A percentile compares a stretch with the other conserved stretches of the same genome.
These are phyloP conservation scores for Yponomeuta sedellus DNA, from an alignment of 2,888 invertebrate genomes.

Conservation along the genomic window DNA sequence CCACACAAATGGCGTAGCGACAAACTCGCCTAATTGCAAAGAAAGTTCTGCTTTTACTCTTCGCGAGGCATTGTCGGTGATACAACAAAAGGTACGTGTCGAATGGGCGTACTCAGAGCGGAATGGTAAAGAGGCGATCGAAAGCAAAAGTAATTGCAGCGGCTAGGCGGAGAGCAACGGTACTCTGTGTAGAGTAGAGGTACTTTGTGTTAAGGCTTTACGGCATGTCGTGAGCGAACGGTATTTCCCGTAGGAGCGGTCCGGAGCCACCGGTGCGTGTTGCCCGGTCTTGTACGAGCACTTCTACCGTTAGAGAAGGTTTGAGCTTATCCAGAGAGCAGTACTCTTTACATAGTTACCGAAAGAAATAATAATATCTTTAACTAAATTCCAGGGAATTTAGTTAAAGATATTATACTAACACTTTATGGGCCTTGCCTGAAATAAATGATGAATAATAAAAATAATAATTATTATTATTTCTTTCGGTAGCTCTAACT, in stretches of 20 bases:
- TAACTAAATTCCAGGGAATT: too few relatives aligned
- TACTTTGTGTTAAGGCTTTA: constrained; percentile 12
- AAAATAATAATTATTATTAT: too few relatives aligned
- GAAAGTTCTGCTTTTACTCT: constrained; percentile 11
- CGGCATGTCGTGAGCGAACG: constrained; percentile 27
- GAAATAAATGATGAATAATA: too few relatives aligned
- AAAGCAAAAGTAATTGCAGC: constrained; percentile 63
- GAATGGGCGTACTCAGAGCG: not conserved
- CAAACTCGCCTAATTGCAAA: constrained; percentile 5
- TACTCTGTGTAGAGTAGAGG: constrained; percentile 23
- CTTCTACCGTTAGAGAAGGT: not conserved
- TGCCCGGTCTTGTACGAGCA: not conserved
- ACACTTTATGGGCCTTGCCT: too few relatives aligned
- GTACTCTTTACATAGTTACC: too few relatives aligned
- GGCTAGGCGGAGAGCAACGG: constrained; percentile 34
- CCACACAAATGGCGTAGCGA: not conserved
- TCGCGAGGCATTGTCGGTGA: not conserved
- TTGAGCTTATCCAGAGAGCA: constrained; percentile 16
- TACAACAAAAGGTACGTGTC: constrained; percentile 2
- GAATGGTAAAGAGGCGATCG: constrained; percentile 29
- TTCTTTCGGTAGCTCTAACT: too few relatives aligned
- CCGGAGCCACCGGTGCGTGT: constrained; percentile 15
- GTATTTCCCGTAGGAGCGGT: constrained; percentile 51
- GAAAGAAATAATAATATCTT: too few relatives aligned
- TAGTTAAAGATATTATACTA: too few relatives aligned